A percentile compares a stretch with the other conserved stretches of the same genome.
Conservation (phyloP, 1,140 invertebrate species). For the Drosophila rhopaloa region DNA sequence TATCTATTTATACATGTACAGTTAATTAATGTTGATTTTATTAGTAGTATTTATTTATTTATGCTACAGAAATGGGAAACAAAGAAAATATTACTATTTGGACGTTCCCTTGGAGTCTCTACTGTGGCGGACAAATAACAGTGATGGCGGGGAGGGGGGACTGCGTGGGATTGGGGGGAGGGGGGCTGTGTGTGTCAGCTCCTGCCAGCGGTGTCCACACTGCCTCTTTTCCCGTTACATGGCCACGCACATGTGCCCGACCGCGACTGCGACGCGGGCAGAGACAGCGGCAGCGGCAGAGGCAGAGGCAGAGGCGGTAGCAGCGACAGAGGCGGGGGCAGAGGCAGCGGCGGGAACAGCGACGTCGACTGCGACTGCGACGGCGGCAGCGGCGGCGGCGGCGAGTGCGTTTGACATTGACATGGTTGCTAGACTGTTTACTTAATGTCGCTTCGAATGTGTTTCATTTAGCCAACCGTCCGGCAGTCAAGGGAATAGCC, state of each 20-base stretch:
- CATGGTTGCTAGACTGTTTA: constrained; percentile 76
- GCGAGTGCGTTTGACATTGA: constrained; percentile 79
- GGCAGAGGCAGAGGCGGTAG: constrained; percentile 4
- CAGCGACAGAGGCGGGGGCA: constrained; percentile 3
- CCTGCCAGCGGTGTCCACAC: constrained; percentile 66
- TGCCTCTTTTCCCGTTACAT: constrained; percentile 62
- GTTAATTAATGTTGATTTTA: too few relatives aligned
- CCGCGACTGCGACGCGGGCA: constrained; percentile 14
- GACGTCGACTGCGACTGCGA: neutral
- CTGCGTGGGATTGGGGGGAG: constrained; percentile 17
- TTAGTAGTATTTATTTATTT: too few relatives aligned
- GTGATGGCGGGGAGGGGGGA: neutral
- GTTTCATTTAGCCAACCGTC: constrained; percentile 72
- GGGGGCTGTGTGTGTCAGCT: constrained; percentile 26
- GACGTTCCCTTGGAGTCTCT: neutral
- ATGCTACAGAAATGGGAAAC: too few relatives aligned
- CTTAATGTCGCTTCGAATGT: constrained; percentile 73
- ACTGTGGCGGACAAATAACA: constrained; percentile 8
- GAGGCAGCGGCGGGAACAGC: constrained; percentile 10
- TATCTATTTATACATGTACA: too few relatives aligned
- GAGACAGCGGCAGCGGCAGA: neutral
- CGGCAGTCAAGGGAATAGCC: constrained; percentile 27
- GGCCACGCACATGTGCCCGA: constrained; percentile 55
- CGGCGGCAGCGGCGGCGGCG: constrained; percentile 7
- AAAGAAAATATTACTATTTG: too few relatives aligned